Conservation (phyloP, 1,140 invertebrate genomes). For the Diachasmimorpha longicaudata region DNA sequence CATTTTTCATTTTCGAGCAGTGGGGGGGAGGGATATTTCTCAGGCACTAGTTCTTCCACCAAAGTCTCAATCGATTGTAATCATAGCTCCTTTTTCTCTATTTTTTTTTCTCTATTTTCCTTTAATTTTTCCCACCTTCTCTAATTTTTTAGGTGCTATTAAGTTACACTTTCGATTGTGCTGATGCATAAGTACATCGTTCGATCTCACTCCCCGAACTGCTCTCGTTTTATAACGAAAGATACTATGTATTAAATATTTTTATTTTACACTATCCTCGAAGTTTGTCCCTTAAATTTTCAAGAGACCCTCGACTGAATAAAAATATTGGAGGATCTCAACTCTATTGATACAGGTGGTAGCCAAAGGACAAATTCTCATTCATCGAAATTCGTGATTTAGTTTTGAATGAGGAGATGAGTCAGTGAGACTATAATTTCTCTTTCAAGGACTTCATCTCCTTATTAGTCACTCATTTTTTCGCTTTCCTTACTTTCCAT, state of each 20-base stretch:
- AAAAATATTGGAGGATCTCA: background rate
- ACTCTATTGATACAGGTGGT: background rate
- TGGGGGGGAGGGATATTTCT: background rate
- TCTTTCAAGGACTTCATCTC: background rate
- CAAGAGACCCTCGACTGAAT: background rate
- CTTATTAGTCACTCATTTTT: background rate
- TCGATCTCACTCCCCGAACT: background rate
- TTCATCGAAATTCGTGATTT: background rate
- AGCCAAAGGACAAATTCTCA: background rate
- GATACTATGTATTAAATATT: background rate
- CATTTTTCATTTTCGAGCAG: background rate
- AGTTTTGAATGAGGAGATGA: background rate
- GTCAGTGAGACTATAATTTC: background rate
- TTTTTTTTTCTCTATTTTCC: too few species aligned
- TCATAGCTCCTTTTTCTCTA: too few species aligned
- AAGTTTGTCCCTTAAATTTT: background rate
- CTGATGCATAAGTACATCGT: background rate
- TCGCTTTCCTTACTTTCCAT: background rate
- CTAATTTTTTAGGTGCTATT: background rate
- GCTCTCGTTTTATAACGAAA: background rate
- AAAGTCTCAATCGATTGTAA: background rate
- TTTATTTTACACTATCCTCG: background rate
- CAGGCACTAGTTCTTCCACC: background rate
- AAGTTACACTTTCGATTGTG: background rate
- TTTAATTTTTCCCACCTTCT: background rate